phyloP scores from a whole-genome alignment of 2,888 invertebrate species.

The Lucinisca nassula region DNA sequence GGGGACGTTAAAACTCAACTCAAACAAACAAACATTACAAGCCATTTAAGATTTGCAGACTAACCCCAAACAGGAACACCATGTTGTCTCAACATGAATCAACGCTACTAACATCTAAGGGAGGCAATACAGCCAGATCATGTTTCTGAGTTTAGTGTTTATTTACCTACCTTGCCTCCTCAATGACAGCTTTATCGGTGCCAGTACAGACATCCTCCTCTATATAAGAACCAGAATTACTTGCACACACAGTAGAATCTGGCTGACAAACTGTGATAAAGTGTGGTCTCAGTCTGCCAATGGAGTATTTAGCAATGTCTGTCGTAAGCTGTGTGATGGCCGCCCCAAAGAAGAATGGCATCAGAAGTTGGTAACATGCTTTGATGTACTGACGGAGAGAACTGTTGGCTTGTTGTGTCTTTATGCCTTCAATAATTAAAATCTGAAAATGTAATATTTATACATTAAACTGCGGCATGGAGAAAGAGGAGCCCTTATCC shows the following conservation, averaged over 20 bases:
- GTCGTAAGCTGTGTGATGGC: constrained; percentile 95
- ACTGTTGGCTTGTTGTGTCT: not conserved
- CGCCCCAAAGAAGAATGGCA: constrained; percentile 94
- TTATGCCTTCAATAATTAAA: constrained; percentile 56
- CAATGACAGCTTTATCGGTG: constrained; percentile 69
- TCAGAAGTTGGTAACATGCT: constrained; percentile 59
- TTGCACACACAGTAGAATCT: constrained; percentile 68
- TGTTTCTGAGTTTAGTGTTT: no score
- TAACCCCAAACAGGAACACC: no score
- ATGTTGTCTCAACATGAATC: no score
- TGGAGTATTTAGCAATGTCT: constrained; percentile 97
- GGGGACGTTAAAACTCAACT: no score
- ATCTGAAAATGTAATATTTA: constrained; percentile 64
- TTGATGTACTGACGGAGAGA: constrained; percentile 25
- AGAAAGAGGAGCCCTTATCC: no score
- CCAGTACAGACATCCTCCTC: constrained; percentile 76
- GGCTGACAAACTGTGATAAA: constrained; percentile 97
- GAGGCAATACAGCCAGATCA: no score
- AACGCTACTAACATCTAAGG: no score
- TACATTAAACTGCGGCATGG: no score
- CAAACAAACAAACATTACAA: no score
- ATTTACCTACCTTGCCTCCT: constrained; percentile 78
- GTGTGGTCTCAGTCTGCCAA: constrained; percentile 97
- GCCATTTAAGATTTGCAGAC: no score
- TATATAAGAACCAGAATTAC: constrained; percentile 56